Evolutionary conservation across 2,797 vertebrate species (phyloP).

Genomic region (Enteromius trimaculatus): DNA sequence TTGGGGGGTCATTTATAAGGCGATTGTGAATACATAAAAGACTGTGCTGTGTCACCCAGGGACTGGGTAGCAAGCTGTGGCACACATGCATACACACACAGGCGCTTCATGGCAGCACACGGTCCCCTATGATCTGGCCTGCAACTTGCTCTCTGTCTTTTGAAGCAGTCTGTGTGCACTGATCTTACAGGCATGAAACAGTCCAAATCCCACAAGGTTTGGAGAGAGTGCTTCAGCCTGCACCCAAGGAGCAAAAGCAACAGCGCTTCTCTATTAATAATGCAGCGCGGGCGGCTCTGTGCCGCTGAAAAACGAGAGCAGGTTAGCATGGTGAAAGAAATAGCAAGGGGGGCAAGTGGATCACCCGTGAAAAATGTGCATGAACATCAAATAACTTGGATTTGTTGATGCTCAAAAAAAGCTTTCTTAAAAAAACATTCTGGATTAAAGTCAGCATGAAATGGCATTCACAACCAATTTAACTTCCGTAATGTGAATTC

Average conservation of each 20-base stretch:
- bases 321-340: neutral
- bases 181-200: slow-evolving; percentile 72
- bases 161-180: slow-evolving; percentile 64
- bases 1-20: slow-evolving; percentile 9
- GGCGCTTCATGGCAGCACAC: slow-evolving; percentile 49
- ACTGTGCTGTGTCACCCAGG: slow-evolving; percentile 9
- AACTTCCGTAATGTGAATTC: neutral
- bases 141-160: slow-evolving; percentile 65
- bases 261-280: slow-evolving; percentile 70
- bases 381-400: slow-evolving; percentile 12
- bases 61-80: neutral
- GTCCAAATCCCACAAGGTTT: slow-evolving; percentile 65
- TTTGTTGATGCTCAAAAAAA: slow-evolving; percentile 5
- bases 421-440: neutral
- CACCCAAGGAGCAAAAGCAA: slow-evolving; percentile 49
- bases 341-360: neutral
- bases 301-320: neutral
- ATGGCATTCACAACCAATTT: neutral
- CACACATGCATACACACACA: slow-evolving; percentile 8
- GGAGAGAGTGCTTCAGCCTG: slow-evolving; percentile 64
- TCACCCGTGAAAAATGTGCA: neutral
- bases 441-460: slow-evolving; percentile 18
- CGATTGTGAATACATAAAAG: neutral
- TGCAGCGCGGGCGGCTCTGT: slow-evolving; percentile 52
- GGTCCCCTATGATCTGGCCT: slow-evolving; percentile 68